Base-by-base conservation (phyloP, 1,140 invertebrate genomes). In the Cecropterus lyciades region DNA sequence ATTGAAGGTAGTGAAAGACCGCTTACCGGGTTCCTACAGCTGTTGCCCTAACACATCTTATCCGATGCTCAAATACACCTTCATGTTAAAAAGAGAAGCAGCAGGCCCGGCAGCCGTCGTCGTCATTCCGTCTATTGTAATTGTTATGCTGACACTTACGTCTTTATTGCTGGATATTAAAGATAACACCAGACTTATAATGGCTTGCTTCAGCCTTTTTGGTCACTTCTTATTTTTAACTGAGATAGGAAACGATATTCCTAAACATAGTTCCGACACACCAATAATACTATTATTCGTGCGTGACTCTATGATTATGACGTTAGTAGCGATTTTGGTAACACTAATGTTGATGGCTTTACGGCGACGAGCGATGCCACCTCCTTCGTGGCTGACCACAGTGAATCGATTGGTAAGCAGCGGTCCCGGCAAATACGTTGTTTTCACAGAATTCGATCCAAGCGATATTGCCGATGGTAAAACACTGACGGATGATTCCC, bases 371-470 rank as follows among this genome's bases (percentile, higher is more conserved):
- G 65, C 57, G 20, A 45, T 72, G 7, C 78, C 83, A 9, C 68
- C 85, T 1, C 83, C 83, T 0, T 49, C 51, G 1, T 90, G 87
- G 84, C 68, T 90, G 0, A 67, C 79, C 4, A 65, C 74, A 7
- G 11, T 85, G 5, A 88, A 83, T 55, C 73, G 80, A 11, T 45
- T 88, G 7, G 69, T 85, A 0, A 77, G 43, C 14, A 77, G 72
- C 33, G 84, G 86, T 1, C 84, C 87, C 0, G 89, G 76, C n/a
- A 85, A 82, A 60, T 91, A 91, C 48, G 84, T 88, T 0, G 67
- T 91, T 3, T 89, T 91, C 65, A 88, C 85, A 5, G 89, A 91
- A 59, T 88, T 91, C 37, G 89, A 91, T 60, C 81, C 87, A 0
- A 82, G 70, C 37, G 73, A 85, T 15, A 20, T 53, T 5, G 24